A percentile compares a stretch with the other conserved stretches of the same genome.
Evolutionary conservation across 2,113 vertebrate species (phyloP).

Genomic region (Diadophis punctatus): DNA sequence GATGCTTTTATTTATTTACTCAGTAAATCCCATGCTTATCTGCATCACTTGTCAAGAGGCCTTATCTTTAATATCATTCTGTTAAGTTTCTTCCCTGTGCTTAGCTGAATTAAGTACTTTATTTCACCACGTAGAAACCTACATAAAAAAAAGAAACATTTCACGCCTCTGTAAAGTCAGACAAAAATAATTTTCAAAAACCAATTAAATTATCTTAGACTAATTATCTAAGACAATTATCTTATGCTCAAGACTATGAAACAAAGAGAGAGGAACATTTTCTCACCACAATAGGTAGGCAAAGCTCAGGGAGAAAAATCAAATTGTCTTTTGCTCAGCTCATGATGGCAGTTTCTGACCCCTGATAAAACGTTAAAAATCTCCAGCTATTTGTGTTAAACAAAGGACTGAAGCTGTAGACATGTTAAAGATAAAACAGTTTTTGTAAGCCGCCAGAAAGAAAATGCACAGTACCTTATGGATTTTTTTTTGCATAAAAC

Average conservation of each 20-base stretch:
- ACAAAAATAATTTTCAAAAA: background rate
- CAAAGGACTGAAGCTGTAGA: background rate
- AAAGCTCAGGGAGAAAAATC: background rate
- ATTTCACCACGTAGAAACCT: background rate
- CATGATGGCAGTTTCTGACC: background rate
- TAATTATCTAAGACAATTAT: background rate
- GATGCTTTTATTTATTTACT: background rate
- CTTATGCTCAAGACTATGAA: background rate
- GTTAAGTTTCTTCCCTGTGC: background rate
- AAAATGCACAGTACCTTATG: background rate
- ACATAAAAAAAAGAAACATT: background rate
- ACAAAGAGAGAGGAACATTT: background rate
- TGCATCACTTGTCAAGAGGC: background rate
- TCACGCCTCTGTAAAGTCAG: background rate
- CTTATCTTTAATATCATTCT: background rate
- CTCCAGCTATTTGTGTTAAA: conserved; percentile 1
- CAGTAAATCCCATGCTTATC: background rate
- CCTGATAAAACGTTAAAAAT: background rate
- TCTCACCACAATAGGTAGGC: background rate
- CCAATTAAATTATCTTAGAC: background rate
- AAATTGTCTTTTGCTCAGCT: conserved; percentile 5
- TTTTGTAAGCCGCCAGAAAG: background rate
- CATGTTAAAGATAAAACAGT: background rate
- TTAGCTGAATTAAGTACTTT: background rate
- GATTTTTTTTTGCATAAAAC: background rate